Evolutionary conservation across 2,797 vertebrate genomes (phyloP).

Genomic region (Petrocephalus sullivani): DNA sequence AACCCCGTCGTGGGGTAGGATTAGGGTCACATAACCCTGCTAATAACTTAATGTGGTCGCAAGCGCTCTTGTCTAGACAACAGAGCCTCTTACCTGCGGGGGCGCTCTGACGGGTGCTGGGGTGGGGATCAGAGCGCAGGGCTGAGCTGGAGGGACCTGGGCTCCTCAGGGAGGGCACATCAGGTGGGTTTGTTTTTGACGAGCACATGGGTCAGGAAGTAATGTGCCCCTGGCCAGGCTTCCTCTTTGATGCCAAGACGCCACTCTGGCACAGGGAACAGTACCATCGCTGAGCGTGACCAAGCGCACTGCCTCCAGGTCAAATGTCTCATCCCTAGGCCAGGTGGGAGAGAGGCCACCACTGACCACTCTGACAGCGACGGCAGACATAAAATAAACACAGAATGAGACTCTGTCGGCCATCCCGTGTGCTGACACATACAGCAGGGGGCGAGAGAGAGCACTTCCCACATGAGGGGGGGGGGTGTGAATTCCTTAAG

Average conservation of each 20-base stretch:
- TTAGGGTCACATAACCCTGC: constrained; percentile 49
- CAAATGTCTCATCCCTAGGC: background rate
- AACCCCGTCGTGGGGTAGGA: constrained; percentile 42
- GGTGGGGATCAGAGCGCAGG: background rate
- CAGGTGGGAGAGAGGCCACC: background rate
- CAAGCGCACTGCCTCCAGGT: constrained; percentile 16
- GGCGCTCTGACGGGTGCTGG: too few species aligned
- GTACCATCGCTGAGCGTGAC: constrained; percentile 12
- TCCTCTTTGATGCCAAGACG: constrained; percentile 11
- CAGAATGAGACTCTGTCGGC: background rate
- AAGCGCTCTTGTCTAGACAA: constrained; percentile 53
- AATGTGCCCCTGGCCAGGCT: background rate
- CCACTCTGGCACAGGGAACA: constrained; percentile 1
- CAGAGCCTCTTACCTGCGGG: constrained; percentile 39
- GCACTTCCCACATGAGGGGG: background rate
- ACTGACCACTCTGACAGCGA: background rate
- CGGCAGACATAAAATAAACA: background rate
- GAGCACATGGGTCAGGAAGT: background rate
- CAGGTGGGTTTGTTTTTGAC: background rate
- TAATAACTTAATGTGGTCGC: constrained; percentile 54
- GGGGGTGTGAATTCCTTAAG: background rate
- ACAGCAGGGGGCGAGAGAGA: background rate
- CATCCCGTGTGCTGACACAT: constrained; percentile 5
- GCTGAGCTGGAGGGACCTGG: background rate
- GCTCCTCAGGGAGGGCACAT: background rate